Conservation (phyloP, 2,113 vertebrate genomes). For the Tragulus kanchil region DNA sequence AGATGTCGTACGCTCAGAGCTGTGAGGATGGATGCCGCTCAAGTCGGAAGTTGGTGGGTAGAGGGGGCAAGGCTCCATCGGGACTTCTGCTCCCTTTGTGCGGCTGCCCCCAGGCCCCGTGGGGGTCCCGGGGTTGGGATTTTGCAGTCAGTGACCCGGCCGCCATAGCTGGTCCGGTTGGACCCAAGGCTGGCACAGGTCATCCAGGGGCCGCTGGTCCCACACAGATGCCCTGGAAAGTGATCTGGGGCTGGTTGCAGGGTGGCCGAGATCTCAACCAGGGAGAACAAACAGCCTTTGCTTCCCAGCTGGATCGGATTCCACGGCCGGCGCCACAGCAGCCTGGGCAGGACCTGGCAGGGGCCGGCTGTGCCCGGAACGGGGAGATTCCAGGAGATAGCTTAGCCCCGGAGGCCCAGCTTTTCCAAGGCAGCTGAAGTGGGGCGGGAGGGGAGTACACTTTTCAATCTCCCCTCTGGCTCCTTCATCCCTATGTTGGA, state of each 20-base stretch:
- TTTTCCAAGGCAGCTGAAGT: neutral
- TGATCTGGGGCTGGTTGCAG: neutral
- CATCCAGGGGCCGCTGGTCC: neutral
- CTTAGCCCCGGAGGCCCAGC: neutral
- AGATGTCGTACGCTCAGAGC: neutral
- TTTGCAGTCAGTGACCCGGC: neutral
- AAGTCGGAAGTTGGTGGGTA: neutral
- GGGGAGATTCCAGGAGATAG: neutral
- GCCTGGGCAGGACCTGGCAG: neutral
- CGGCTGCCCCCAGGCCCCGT: neutral
- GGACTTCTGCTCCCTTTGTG: neutral
- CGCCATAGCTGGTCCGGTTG: neutral
- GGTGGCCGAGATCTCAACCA: neutral
- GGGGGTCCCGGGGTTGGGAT: neutral
- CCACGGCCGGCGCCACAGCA: neutral
- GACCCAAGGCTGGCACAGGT: neutral
- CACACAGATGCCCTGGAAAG: neutral
- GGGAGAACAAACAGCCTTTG: constrained; percentile 66
- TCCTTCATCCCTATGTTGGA: neutral
- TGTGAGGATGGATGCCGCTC: neutral
- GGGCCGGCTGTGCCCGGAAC: neutral
- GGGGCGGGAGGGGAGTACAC: rapidly evolving
- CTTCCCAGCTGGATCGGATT: neutral
- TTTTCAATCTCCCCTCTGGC: neutral
- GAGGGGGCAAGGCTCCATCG: rapidly evolving